phyloP scores from a whole-genome alignment of 2,888 invertebrate genomes.

The Phorcus lineatus region DNA sequence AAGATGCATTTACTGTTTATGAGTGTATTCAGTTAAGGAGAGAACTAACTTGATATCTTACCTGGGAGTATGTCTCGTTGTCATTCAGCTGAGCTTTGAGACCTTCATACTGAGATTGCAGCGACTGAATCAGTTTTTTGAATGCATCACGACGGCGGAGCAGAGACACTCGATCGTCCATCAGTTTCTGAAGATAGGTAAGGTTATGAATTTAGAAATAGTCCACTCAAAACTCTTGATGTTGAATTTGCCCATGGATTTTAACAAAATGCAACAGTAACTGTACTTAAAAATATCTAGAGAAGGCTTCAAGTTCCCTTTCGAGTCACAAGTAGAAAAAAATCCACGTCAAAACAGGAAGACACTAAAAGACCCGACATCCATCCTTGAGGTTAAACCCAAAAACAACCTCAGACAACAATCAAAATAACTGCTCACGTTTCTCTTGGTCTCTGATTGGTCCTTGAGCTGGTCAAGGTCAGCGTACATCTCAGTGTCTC shows the following conservation, averaged over 20 bases:
- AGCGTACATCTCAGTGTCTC: slow-evolving; percentile 80
- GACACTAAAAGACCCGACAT: no score
- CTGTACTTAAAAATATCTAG: no score
- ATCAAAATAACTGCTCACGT: slow-evolving; percentile 50
- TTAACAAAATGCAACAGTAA: no score
- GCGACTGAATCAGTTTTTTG: slow-evolving; percentile 67
- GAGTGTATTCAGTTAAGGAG: no score
- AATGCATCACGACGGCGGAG: slow-evolving; percentile 70
- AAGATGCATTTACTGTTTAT: no score
- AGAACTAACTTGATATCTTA: slow-evolving; percentile 34
- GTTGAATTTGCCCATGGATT: no score
- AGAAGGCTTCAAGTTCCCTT: no score
- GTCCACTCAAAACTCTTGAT: neutral
- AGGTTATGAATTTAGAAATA: neutral
- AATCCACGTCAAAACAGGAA: no score
- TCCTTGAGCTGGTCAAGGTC: slow-evolving; percentile 79
- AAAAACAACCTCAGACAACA: no score
- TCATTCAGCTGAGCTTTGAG: slow-evolving; percentile 81
- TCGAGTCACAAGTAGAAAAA: no score
- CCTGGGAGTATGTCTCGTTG: slow-evolving; percentile 81
- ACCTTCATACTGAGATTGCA: slow-evolving; percentile 71
- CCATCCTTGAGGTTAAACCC: no score
- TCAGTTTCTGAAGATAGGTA: slow-evolving; percentile 66
- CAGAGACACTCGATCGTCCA: slow-evolving; percentile 68
- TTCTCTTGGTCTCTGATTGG: slow-evolving; percentile 79